These are phyloP conservation scores for Gavia stellata DNA, from an alignment of 2,113 vertebrate genomes.

Conservation along the genomic window DNA sequence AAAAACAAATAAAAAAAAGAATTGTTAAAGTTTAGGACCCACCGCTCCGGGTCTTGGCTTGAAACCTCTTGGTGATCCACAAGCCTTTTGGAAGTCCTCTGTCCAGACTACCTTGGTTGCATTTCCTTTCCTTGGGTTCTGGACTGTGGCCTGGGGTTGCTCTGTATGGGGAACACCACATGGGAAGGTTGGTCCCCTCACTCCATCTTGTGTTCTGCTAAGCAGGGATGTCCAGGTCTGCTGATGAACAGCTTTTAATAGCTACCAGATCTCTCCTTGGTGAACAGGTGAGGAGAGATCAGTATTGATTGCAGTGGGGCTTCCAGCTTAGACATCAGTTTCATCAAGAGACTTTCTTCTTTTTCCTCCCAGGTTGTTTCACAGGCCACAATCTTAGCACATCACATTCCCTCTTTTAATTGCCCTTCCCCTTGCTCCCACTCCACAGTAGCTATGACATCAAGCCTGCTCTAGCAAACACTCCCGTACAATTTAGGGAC, in stretches of 20 bases:
- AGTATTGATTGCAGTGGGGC: neutral
- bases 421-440: neutral
- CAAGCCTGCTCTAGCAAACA: neutral
- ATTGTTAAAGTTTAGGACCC: conserved; percentile 46
- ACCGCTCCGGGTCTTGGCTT: conserved; percentile 65
- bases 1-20: neutral
- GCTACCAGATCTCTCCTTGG: neutral
- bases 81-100: conserved; percentile 67
- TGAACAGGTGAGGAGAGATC: neutral
- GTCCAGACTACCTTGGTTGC: conserved; percentile 66
- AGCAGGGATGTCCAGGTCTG: neutral
- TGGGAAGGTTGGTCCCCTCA: conserved; percentile 35
- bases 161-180: conserved; percentile 61
- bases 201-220: neutral
- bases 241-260: neutral
- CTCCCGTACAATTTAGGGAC: neutral
- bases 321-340: neutral
- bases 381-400: neutral
- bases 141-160: conserved; percentile 59
- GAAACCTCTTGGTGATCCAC: conserved; percentile 68
- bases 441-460: neutral
- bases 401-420: neutral
- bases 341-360: neutral
- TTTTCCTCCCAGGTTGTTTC: neutral
- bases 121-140: conserved; percentile 66